These are phyloP conservation scores for Ibidorhyncha struthersii DNA, from an alignment of 2,113 vertebrate genomes.

Conservation along the genomic window DNA sequence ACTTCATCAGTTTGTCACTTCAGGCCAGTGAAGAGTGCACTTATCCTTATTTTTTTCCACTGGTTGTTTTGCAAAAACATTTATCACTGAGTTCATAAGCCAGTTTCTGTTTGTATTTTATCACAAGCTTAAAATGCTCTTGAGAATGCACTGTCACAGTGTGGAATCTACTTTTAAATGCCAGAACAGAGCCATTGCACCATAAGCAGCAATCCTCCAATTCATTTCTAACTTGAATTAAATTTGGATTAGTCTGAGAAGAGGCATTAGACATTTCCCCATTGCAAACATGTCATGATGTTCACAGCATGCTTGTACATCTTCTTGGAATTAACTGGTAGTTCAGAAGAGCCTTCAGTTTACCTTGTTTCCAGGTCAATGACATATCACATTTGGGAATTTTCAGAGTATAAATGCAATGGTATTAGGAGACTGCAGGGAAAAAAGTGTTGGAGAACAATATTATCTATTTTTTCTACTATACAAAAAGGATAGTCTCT, in stretches of 20 bases:
- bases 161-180: background rate
- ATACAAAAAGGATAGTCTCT: background rate
- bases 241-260: background rate
- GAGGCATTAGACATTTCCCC: background rate
- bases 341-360: background rate
- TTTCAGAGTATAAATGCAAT: background rate
- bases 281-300: background rate
- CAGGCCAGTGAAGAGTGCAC: background rate
- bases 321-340: background rate
- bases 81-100: background rate
- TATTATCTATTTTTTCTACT: background rate
- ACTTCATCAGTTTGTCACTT: background rate
- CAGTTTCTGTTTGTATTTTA: background rate
- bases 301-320: background rate
- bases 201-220: background rate
- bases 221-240: background rate
- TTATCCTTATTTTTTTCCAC: background rate
- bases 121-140: background rate
- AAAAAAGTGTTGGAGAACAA: background rate
- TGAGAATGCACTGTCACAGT: background rate
- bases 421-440: background rate
- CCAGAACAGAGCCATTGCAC: background rate
- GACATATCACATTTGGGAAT: background rate
- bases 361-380: background rate
- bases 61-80: background rate